Conservation (phyloP, 2,113 vertebrate species). For the Sakesphorus luctuosus region DNA sequence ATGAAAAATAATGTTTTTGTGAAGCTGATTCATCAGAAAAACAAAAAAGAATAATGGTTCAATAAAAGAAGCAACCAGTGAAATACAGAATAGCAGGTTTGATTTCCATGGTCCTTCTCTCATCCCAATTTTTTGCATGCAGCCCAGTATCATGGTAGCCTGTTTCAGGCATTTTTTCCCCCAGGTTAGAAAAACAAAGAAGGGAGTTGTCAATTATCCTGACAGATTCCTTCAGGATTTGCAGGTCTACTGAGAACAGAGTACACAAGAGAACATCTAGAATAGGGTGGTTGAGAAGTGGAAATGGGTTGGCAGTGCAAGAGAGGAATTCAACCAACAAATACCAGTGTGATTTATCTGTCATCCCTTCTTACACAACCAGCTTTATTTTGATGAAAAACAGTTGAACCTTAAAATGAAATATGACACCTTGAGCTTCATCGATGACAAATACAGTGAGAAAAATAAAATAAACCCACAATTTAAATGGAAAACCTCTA, state of each 20-base stretch:
- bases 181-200: background rate
- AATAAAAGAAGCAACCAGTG: background rate
- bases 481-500: background rate
- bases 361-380: slow-evolving; percentile 14
- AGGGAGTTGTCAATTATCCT: background rate
- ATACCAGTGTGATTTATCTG: slow-evolving; percentile 49
- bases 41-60: background rate
- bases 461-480: background rate
- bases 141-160: background rate
- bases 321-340: slow-evolving; percentile 68
- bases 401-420: background rate
- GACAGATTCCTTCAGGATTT: background rate
- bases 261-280: background rate
- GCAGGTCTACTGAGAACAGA: background rate
- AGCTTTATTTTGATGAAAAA: background rate
- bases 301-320: slow-evolving; percentile 42
- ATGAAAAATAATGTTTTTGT: background rate
- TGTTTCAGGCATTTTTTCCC: background rate
- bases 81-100: background rate
- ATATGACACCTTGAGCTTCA: background rate
- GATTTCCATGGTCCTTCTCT: background rate
- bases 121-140: background rate
- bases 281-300: background rate
- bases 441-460: background rate
- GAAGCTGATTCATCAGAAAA: background rate